Percentiles rank a stretch among this genome's conserved stretches.
Conservation (phyloP, 2,888 invertebrate species). For the Galeruca laticollis region DNA sequence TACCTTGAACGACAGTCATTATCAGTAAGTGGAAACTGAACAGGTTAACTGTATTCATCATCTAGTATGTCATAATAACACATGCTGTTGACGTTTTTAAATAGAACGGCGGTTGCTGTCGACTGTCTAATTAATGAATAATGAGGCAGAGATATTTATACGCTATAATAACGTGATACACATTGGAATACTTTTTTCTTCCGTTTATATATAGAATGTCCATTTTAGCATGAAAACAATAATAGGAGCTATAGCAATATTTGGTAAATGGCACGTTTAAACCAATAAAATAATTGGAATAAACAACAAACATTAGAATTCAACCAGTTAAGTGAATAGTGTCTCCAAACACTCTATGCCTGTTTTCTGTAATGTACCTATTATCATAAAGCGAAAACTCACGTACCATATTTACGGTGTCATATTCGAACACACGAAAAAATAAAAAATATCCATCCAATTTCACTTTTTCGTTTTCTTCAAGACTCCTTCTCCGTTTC, state of each 20-base stretch:
- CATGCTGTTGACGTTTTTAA: slow-evolving; percentile 45
- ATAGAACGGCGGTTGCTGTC: slow-evolving; percentile 18
- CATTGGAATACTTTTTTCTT: neutral
- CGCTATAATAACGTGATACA: neutral
- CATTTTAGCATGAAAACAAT: neutral
- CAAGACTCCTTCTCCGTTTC: slow-evolving; percentile 22
- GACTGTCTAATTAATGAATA: neutral
- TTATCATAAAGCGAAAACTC: neutral
- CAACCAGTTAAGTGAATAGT: too few relatives aligned
- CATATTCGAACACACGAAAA: slow-evolving; percentile 30
- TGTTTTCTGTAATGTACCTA: neutral
- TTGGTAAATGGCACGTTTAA: too few relatives aligned
- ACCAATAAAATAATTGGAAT: too few relatives aligned
- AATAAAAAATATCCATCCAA: slow-evolving; percentile 36
- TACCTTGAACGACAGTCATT: slow-evolving; percentile 37
- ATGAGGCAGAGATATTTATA: neutral
- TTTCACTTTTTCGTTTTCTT: slow-evolving; percentile 32
- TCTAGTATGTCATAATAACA: slow-evolving; percentile 54
- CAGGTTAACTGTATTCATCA: slow-evolving; percentile 48
- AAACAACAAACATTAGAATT: too few relatives aligned
- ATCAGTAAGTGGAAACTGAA: slow-evolving; percentile 38
- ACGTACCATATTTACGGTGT: slow-evolving; percentile 27
- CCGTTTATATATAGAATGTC: neutral
- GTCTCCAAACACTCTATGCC: too few relatives aligned
- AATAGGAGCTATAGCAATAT: too few relatives aligned